phyloP scores from a whole-genome alignment of 2,888 invertebrate genomes.

The Marasmarcha lunaedactyla region DNA sequence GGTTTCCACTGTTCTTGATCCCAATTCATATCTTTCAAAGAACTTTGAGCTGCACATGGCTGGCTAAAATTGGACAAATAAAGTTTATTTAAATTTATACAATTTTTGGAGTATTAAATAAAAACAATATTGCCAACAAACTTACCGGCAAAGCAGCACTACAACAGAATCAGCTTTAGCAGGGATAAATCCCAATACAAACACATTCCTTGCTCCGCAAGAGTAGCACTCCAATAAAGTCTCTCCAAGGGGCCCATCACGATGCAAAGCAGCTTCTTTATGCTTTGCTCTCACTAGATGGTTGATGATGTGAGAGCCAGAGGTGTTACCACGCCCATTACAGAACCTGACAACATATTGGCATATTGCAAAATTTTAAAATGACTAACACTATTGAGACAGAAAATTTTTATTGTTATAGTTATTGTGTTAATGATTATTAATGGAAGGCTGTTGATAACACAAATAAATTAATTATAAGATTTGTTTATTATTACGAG shows the following conservation, averaged over 20 bases:
- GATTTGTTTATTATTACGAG: neutral
- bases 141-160: constrained; percentile 89
- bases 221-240: constrained; percentile 98
- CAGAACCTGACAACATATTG: constrained; percentile 76
- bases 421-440: no score
- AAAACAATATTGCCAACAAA: neutral
- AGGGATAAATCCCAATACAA: constrained; percentile 98
- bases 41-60: constrained; percentile 97
- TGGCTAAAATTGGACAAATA: constrained; percentile 65
- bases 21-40: constrained; percentile 99
- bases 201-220: constrained; percentile 97
- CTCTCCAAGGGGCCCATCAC: constrained; percentile 97
- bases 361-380: neutral
- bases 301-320: constrained; percentile 98
- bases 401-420: neutral
- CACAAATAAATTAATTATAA: neutral
- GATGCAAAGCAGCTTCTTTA: constrained; percentile 97
- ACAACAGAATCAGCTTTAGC: constrained; percentile 99
- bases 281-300: constrained; percentile 99
- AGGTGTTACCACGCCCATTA: constrained; percentile 97
- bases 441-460: no score
- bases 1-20: constrained; percentile 99
- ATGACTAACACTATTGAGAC: neutral
- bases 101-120: neutral
- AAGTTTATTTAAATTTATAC: neutral